Evolutionary conservation across 2,797 vertebrate genomes (phyloP).

Genomic region (Sarcoramphus papa): DNA sequence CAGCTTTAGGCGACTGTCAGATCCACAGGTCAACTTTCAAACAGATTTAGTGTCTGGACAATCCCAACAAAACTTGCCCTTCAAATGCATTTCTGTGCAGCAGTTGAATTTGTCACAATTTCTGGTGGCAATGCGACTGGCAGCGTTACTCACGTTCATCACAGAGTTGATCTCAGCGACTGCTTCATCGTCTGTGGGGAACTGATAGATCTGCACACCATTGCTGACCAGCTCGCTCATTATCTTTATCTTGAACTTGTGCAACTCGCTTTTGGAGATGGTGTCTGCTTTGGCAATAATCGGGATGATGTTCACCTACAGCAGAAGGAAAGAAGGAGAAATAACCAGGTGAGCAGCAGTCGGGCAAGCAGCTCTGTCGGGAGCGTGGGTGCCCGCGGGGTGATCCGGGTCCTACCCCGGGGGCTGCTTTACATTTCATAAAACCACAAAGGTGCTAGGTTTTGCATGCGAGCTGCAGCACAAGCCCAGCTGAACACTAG

Average conservation of each 20-base stretch:
- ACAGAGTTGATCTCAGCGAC: constrained; percentile 95
- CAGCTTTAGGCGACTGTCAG: background rate
- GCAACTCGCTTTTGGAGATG: constrained; percentile 96
- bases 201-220: constrained; percentile 98
- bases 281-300: constrained; percentile 98
- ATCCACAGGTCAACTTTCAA: background rate
- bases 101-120: background rate
- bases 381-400: rapidly evolving
- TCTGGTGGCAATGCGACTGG: rapidly evolving
- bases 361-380: background rate
- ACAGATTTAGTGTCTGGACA: background rate
- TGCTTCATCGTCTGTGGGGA: constrained; percentile 92
- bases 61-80: background rate
- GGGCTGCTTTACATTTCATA: background rate
- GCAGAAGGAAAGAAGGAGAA: background rate
- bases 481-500: constrained; percentile 4
- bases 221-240: constrained; percentile 99
- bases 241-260: constrained; percentile 99
- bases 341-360: background rate
- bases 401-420: rapidly evolving
- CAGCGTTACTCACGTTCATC: constrained; percentile 89
- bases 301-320: constrained; percentile 96
- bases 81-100: background rate
- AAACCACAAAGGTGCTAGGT: background rate
- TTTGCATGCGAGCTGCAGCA: background rate